phyloP scores from a whole-genome alignment of 2,797 vertebrate species.

The Garrulus glandarius region DNA sequence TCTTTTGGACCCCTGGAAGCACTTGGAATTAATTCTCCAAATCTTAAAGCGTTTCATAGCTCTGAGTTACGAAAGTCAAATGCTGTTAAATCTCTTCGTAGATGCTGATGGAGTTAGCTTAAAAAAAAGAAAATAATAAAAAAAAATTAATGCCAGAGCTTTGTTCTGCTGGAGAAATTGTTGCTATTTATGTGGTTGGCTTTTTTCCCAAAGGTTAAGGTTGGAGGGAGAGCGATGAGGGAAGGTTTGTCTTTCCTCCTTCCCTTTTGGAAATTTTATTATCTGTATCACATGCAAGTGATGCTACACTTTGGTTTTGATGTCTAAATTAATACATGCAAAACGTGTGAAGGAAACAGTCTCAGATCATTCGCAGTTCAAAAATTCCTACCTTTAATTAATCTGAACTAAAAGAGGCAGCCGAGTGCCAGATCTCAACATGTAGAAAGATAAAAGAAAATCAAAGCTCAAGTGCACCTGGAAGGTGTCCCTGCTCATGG shows the following conservation, averaged over 20 bases:
- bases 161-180: constrained; percentile 9
- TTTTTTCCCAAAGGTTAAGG: constrained; percentile 20
- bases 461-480: background rate
- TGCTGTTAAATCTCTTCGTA: background rate
- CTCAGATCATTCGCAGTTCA: background rate
- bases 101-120: background rate
- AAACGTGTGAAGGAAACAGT: background rate
- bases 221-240: background rate
- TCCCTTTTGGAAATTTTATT: background rate
- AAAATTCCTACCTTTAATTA: background rate
- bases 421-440: background rate
- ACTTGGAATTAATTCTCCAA: background rate
- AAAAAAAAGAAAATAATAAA: background rate
- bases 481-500: background rate
- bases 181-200: background rate
- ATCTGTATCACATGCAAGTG: background rate
- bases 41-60: background rate
- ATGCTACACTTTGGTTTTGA: background rate
- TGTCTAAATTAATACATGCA: background rate
- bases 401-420: background rate
- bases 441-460: background rate
- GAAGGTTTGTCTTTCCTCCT: background rate
- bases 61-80: constrained; percentile 20
- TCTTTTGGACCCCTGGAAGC: background rate
- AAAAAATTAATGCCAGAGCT: background rate